phyloP scores from a whole-genome alignment of 2,113 vertebrate genomes.

The Gallinago media region DNA sequence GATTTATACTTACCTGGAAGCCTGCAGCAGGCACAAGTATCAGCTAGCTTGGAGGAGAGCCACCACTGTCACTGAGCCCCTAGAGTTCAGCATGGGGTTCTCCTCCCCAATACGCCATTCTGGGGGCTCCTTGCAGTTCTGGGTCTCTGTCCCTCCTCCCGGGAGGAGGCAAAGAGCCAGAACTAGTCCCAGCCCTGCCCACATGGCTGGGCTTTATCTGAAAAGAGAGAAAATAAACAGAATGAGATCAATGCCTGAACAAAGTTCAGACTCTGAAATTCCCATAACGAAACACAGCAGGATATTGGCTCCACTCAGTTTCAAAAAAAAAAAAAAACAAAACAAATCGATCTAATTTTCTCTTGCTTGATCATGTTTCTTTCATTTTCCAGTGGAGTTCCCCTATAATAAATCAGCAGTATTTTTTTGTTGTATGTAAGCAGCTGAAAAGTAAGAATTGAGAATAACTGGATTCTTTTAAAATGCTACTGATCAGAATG shows the following conservation, averaged over 20 bases:
- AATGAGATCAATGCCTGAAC: background rate
- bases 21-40: constrained; percentile 91
- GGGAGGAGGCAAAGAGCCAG: constrained; percentile 91
- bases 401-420: background rate
- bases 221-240: constrained; percentile 32
- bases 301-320: background rate
- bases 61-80: constrained; percentile 87
- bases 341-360: background rate
- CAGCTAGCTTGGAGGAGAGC: constrained; percentile 94
- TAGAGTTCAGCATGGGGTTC: constrained; percentile 84
- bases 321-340: background rate
- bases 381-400: background rate
- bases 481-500: background rate
- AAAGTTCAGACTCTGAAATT: background rate
- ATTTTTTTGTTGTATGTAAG: background rate
- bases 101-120: constrained; percentile 83
- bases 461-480: background rate
- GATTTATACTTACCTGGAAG: constrained; percentile 78
- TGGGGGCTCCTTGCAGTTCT: constrained; percentile 82
- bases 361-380: background rate
- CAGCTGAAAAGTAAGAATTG: background rate
- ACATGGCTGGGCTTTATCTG: constrained; percentile 83
- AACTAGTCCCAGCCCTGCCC: constrained; percentile 84
- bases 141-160: constrained; percentile 83
- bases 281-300: background rate